A percentile compares a stretch with the other conserved stretches of the same genome.
Conservation (phyloP, 2,113 vertebrate species). For the Bubalus kerabau region DNA sequence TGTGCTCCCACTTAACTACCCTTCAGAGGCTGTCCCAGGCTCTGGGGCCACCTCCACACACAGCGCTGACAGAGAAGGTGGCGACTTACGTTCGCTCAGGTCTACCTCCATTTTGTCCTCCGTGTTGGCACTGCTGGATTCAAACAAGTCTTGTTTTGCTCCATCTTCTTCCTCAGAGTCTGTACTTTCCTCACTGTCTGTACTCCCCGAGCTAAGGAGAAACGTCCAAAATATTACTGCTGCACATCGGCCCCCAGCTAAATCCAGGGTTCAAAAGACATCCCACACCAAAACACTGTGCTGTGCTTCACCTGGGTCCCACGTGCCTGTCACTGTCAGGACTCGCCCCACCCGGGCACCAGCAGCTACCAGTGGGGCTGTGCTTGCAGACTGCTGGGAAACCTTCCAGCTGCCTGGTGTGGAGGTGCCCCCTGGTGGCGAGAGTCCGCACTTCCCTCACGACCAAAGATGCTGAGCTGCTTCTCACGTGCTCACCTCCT, state of each 20-base stretch:
- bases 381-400: rapidly evolving
- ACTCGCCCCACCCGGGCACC: rapidly evolving
- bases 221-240: not conserved
- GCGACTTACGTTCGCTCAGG: slow-evolving; percentile 82
- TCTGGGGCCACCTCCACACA: no score
- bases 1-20: not conserved
- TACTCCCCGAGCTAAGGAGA: slow-evolving; percentile 92
- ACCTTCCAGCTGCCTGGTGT: not conserved
- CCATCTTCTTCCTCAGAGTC: slow-evolving; percentile 98
- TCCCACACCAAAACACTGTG: not conserved
- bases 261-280: not conserved
- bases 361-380: rapidly evolving
- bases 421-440: rapidly evolving
- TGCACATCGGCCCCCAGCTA: not conserved
- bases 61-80: not conserved
- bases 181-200: slow-evolving; percentile 98
- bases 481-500: rapidly evolving
- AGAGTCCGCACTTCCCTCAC: rapidly evolving
- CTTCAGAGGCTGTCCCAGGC: not conserved
- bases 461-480: not conserved
- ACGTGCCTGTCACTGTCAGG: rapidly evolving
- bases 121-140: slow-evolving; percentile 79
- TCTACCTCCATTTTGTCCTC: slow-evolving; percentile 99
- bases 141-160: slow-evolving; percentile 90
- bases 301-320: not conserved